Conservation (phyloP, 30 jellyfish, hydroid and myxozoan genomes). For the Turritopsis rubra region DNA sequence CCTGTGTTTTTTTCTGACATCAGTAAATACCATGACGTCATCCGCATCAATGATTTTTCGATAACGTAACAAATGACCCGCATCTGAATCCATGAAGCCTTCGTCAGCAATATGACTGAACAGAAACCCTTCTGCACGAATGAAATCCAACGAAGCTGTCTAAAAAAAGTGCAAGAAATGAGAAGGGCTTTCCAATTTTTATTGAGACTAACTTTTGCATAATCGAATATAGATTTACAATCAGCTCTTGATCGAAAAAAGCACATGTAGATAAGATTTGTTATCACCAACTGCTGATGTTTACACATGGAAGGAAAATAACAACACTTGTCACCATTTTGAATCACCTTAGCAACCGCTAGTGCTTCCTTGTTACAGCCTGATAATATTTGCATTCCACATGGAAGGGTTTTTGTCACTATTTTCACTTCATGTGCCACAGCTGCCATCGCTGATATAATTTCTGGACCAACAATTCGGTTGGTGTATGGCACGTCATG, state of each 20-base stretch:
- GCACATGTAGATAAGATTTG: background rate
- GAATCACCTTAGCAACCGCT: conserved; percentile 58
- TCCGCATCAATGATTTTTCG: conserved; percentile 62
- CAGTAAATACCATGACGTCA: conserved; percentile 58
- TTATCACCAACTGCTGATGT: background rate
- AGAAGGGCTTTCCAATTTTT: background rate
- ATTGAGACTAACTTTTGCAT: background rate
- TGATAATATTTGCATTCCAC: conserved; percentile 78
- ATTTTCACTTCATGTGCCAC: conserved; percentile 42
- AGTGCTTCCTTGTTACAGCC: conserved; percentile 78
- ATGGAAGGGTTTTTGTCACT: conserved; percentile 30
- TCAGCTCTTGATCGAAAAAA: background rate
- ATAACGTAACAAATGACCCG: conserved; percentile 66
- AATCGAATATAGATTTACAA: background rate
- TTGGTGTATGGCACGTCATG: conserved; percentile 72
- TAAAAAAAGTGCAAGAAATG: background rate
- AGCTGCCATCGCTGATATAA: conserved; percentile 70
- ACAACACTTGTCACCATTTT: background rate
- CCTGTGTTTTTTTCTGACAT: conserved; percentile 81
- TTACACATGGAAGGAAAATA: background rate
- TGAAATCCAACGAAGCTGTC: conserved; percentile 47
- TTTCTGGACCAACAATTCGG: conserved; percentile 78
- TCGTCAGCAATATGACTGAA: conserved; percentile 87
- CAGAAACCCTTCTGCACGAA: conserved; percentile 80
- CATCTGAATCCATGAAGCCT: conserved; percentile 79